These are phyloP conservation scores for Coboldia fuscipes DNA, from an alignment of 1,140 invertebrate species.

Conservation along the genomic window DNA sequence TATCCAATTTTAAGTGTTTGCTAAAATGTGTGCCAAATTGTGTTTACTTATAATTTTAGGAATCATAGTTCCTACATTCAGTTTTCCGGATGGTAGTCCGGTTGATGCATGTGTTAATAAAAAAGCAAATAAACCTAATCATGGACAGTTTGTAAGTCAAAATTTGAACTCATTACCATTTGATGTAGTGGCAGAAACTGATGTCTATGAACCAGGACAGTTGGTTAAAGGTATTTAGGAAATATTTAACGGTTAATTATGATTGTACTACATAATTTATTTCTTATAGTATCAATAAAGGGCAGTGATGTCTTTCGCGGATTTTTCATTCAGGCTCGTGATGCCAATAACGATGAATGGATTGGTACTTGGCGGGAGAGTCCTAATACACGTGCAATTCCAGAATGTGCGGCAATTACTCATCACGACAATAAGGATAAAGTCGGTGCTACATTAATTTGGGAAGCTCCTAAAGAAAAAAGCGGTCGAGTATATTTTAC, in stretches of 20 bases:
- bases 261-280: constrained; percentile 4
- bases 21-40: too few species aligned
- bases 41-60: too few species aligned
- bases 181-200: constrained; percentile 34
- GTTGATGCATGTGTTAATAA: constrained; percentile 54
- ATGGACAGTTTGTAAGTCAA: constrained; percentile 41
- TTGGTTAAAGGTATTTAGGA: constrained; percentile 31
- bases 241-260: background rate
- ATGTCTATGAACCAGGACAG: constrained; percentile 35
- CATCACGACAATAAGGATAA: constrained; percentile 58
- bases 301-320: constrained; percentile 41
- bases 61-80: constrained; percentile 8
- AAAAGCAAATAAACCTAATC: constrained; percentile 47
- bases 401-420: constrained; percentile 56
- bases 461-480: constrained; percentile 42
- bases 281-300: constrained; percentile 32
- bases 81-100: constrained; percentile 53
- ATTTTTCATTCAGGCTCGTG: constrained; percentile 60
- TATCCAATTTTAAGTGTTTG: too few species aligned
- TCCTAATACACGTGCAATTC: constrained; percentile 45
- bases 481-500: constrained; percentile 52
- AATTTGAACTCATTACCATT: constrained; percentile 37
- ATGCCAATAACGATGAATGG: constrained; percentile 41
- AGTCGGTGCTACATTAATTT: constrained; percentile 42
- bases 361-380: constrained; percentile 46